Base-by-base conservation (phyloP, 2,797 vertebrate genomes). In the Morelia viridis region DNA sequence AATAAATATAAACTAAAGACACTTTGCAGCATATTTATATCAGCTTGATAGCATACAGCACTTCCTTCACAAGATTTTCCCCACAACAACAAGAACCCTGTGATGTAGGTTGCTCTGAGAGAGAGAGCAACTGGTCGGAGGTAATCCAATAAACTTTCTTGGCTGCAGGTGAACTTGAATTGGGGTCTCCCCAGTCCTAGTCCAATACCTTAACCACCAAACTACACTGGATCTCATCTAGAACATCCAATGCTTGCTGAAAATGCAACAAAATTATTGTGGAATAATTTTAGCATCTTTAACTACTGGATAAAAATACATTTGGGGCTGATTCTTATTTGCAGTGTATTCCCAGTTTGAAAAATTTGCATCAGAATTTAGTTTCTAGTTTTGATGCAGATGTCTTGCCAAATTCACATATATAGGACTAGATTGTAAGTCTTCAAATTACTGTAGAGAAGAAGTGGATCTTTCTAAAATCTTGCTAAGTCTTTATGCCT, bases 11-110 rank as follows among this genome's bases (percentile, higher is more conserved):
- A 92, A 90, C 95, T 92, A 91, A 94, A 95, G 93, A 95, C 93
- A 96, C 95, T 96, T 95, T 96, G 91, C 89, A 94, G 92, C 91
- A 94, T 94, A 96, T 96, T 96, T 96, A 96, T 96, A 92, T 89
- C 92, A 90, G 94, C 94, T 94, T 95, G 95, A 94, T 91, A 96
- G 96, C 94, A 96, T 50, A 92, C 1, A 1, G 64, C 89, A 89
- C 94, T 92, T 31, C 65, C n/a, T 68, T n/a, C 13, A 68, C 13
- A 31, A 31, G 65, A 68, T 68, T 68, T 68, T 0, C n/a, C n/a
- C 65, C 28, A 68, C 28, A 68, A 28, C 26, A 28, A 12, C 26
- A 11, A 12, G 26, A 11, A 28, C 1, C 62, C 62, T 64, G 1
- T 64, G 26, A 3, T 64, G 62, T 31, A 68, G 26, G 10, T 65